These are phyloP conservation scores for Corythornis cristatus DNA, from an alignment of 2,113 vertebrate species.

Conservation along the genomic window DNA sequence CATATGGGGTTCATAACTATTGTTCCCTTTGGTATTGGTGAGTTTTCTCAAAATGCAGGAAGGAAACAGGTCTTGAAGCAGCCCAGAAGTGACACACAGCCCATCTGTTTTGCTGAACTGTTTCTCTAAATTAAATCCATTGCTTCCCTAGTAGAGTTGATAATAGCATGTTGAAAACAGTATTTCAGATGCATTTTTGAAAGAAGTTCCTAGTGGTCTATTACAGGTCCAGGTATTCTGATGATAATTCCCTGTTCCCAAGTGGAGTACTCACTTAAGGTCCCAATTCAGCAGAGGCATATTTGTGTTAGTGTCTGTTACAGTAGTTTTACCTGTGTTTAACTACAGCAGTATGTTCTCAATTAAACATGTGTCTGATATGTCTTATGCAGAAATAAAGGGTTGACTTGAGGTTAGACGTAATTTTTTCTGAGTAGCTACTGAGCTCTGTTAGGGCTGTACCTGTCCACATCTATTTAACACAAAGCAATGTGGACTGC, in stretches of 20 bases:
- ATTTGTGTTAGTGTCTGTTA: not conserved
- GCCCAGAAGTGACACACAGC: not conserved
- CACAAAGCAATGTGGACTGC: not conserved
- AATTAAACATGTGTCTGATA: slow-evolving; percentile 14
- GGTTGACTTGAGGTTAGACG: slow-evolving; percentile 19
- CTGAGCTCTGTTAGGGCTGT: not conserved
- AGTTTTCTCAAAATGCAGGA: slow-evolving; percentile 3
- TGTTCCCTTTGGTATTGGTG: not conserved
- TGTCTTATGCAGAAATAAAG: slow-evolving; percentile 33
- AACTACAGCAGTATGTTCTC: slow-evolving; percentile 5
- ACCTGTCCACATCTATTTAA: slow-evolving; percentile 3
- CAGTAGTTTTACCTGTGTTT: slow-evolving; percentile 41
- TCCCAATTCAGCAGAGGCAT: not conserved
- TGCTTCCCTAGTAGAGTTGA: not conserved
- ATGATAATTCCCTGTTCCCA: not conserved
- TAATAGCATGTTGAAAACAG: slow-evolving; percentile 25
- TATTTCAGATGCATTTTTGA: slow-evolving; percentile 11
- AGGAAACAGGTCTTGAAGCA: slow-evolving; percentile 21
- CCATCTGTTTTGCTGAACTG: slow-evolving; percentile 27
- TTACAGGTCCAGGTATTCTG: slow-evolving; percentile 9
- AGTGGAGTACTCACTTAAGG: not conserved
- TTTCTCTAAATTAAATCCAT: slow-evolving; percentile 38
- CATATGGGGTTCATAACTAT: not conserved
- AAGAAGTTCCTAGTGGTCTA: not conserved
- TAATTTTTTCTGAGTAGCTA: slow-evolving; percentile 7